phyloP scores from a whole-genome alignment of 2,797 vertebrate genomes.

The Vireo griseus region DNA sequence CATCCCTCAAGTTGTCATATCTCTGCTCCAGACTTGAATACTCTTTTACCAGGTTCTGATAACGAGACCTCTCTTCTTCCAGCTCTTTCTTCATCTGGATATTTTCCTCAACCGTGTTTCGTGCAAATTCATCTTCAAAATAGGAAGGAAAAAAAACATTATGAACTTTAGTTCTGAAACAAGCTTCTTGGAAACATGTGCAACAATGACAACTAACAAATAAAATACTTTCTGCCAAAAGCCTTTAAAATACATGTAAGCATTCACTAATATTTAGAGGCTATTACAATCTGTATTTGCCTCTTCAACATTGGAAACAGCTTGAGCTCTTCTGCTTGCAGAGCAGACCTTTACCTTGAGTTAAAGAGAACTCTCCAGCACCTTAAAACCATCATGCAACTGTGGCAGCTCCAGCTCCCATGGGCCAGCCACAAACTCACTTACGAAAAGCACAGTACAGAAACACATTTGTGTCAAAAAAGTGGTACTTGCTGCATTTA shows the following conservation, averaged over 20 bases:
- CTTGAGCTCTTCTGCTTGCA: not conserved
- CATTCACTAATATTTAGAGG: not conserved
- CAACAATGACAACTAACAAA: not conserved
- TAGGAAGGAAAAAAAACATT: not conserved
- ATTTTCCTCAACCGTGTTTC: slow-evolving; percentile 65
- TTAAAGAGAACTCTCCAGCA: not conserved
- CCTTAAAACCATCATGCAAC: not conserved
- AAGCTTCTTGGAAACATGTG: not conserved
- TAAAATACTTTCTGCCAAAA: not conserved
- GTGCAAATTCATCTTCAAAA: slow-evolving; percentile 68
- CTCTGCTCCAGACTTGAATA: slow-evolving; percentile 89
- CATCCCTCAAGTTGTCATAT: slow-evolving; percentile 89
- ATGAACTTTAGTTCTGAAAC: not conserved
- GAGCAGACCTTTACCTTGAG: not conserved
- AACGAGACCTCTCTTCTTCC: slow-evolving; percentile 84
- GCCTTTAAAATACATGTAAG: not conserved
- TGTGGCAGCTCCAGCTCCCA: not conserved
- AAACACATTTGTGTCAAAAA: not conserved
- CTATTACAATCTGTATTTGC: not conserved
- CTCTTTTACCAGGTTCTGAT: slow-evolving; percentile 94
- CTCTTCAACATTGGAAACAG: not conserved
- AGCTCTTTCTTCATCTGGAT: slow-evolving; percentile 80
- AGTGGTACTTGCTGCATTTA: not conserved
- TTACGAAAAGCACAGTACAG: not conserved
- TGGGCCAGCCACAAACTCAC: not conserved